Evolutionary conservation across 1,140 invertebrate species (phyloP).

Genomic region (Drosophila ambigua): DNA sequence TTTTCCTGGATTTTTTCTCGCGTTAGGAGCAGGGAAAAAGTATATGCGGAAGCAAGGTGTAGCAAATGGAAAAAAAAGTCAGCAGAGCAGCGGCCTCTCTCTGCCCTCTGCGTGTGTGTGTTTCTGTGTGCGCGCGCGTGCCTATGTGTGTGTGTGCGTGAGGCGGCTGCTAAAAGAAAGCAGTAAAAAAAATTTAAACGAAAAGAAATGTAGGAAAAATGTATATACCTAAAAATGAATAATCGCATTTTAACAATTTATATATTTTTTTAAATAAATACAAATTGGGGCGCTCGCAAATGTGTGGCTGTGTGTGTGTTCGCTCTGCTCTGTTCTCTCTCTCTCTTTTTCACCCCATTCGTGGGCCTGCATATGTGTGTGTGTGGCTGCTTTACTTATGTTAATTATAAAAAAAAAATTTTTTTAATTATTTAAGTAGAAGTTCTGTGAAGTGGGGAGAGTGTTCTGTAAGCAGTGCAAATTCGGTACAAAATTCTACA

Average conservation of each 20-base stretch:
- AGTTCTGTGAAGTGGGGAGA: no score
- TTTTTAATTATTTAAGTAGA: no score
- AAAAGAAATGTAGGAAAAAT: constrained; percentile 71
- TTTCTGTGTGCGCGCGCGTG: constrained; percentile 32
- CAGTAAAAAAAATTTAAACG: constrained; percentile 65
- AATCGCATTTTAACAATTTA: constrained; percentile 20
- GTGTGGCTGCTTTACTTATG: constrained; percentile 11
- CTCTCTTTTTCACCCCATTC: constrained; percentile 44
- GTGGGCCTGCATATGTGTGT: constrained; percentile 21
- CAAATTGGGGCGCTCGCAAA: constrained; percentile 18
- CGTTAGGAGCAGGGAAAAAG: constrained; percentile 45
- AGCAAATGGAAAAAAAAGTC: constrained; percentile 68
- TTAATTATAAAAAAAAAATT: no score
- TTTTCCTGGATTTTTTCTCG: constrained; percentile 42
- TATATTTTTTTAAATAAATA: constrained; percentile 31
- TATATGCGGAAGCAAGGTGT: constrained; percentile 80
- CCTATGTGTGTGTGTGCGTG: constrained; percentile 62
- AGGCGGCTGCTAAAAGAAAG: constrained; percentile 73
- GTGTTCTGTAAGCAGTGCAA: no score
- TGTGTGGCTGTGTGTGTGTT: constrained; percentile 9
- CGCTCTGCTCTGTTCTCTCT: constrained; percentile 20
- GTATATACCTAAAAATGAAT: constrained; percentile 64
- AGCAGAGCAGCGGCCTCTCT: constrained; percentile 51
- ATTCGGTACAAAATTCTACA: no score
- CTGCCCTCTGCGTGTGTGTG: constrained; percentile 13